Evolutionary conservation across 2,797 vertebrate species (phyloP).

Genomic region (Aplochiton taeniatus): DNA sequence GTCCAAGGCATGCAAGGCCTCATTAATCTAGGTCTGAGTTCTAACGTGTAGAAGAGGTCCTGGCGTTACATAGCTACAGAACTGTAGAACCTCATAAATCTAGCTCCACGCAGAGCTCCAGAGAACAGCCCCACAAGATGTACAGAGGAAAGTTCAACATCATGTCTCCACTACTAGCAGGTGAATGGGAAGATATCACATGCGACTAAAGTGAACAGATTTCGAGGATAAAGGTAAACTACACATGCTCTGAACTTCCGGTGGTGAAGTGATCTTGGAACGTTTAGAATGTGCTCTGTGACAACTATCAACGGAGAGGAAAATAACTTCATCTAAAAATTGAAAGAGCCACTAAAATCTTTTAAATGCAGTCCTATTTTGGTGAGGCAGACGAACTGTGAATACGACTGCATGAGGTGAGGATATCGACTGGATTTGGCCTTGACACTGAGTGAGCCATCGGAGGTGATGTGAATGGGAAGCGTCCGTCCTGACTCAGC

Average conservation of each 20-base stretch:
- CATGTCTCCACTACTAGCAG: not conserved
- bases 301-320: too few relatives aligned
- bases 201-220: constrained; percentile 20
- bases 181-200: constrained; percentile 47
- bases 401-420: constrained; percentile 32
- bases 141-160: constrained; percentile 24
- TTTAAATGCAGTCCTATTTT: constrained; percentile 26
- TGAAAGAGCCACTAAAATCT: too few relatives aligned
- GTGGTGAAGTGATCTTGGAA: too few relatives aligned
- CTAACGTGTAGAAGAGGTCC: constrained; percentile 63
- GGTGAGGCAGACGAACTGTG: constrained; percentile 14
- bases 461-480: constrained; percentile 48
- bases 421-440: constrained; percentile 57
- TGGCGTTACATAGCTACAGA: constrained; percentile 40
- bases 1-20: constrained; percentile 61
- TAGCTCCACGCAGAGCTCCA: constrained; percentile 59
- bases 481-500: constrained; percentile 66
- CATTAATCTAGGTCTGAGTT: constrained; percentile 69
- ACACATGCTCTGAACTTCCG: too few relatives aligned
- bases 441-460: constrained; percentile 57
- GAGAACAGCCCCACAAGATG: constrained; percentile 51
- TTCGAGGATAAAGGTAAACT: too few relatives aligned
- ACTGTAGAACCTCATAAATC: constrained; percentile 69
- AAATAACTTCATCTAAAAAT: too few relatives aligned
- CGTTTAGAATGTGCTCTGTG: too few relatives aligned